Base-by-base conservation (phyloP, 2,888 invertebrate species). In the Seladonia tumulorum region DNA sequence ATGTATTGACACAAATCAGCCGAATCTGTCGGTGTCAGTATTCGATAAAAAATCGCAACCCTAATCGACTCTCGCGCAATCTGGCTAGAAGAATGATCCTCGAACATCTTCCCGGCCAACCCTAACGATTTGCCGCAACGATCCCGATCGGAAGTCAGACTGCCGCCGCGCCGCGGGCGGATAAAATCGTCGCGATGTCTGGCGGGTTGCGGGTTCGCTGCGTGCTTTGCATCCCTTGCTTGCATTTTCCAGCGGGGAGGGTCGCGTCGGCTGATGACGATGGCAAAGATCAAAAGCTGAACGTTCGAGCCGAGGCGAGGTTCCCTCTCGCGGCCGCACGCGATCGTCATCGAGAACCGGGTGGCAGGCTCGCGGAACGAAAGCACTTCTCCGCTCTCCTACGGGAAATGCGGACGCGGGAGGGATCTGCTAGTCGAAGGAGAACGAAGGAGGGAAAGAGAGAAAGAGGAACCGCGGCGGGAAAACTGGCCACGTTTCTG, bases 401-500 rank as follows among this genome's bases (percentile, higher is more conserved):
- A 73, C 39, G 79, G 49, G 49, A 71, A 77, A 70, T 53, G 68
- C 35, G 66, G 3, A 16, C 45, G 68, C 14, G 60, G 5, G 29
- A 29, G 63, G 1, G 16, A 53, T 53, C 53, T 3, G 53, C 3
- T 10, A n/a, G 22, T 0, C 53, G 53, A 53, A 53, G 53, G 53
- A 53, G 53, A 22, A 53, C 10, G 22, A 63, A 71, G 45, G 42
- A 73, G 73, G 49, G 77, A 73, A 74, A 74, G 80, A 76, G 68
- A 10, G 53, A n/a, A 16, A 49, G 22, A 22, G 49, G 22, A 53
- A 53, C 22, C 53, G 22, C 49, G 82, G 78, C 71, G 74, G 66
- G 82, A 79, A 90, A 89, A 81, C 90, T 86, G 83, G 78, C 86
- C 86, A 86, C 81, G 86, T 76, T 88, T 76, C 78, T 79, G 53